Evolutionary conservation across 2,797 vertebrate genomes (phyloP).

Genomic region (Poeciliopsis presidionis): DNA sequence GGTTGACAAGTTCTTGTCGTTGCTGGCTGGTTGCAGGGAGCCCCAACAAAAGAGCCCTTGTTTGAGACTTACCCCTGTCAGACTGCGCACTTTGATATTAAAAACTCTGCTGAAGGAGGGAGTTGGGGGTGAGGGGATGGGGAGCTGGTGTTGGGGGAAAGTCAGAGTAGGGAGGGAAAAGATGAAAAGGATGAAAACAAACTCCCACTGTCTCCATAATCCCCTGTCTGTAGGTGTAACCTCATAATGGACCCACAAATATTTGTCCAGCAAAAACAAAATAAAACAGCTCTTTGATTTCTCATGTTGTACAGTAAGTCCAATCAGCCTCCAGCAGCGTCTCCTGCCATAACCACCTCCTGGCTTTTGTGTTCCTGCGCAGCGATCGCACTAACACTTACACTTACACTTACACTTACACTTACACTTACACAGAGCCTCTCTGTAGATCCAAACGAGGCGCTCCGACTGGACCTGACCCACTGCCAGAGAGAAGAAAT

Average conservation of each 20-base stretch:
- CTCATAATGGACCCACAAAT: slow-evolving; percentile 82
- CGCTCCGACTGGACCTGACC: slow-evolving; percentile 60
- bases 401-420: slow-evolving; percentile 59
- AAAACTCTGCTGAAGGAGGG: slow-evolving; percentile 72
- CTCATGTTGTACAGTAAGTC: slow-evolving; percentile 54
- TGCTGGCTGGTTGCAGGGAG: slow-evolving; percentile 67
- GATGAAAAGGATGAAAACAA: slow-evolving; percentile 82
- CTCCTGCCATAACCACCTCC: slow-evolving; percentile 68
- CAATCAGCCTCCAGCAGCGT: slow-evolving; percentile 58
- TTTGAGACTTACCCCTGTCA: slow-evolving; percentile 71
- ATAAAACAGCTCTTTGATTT: slow-evolving; percentile 77
- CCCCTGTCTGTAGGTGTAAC: slow-evolving; percentile 82
- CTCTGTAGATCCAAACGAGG: slow-evolving; percentile 60
- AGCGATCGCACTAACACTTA: slow-evolving; percentile 67
- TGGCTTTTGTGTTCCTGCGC: slow-evolving; percentile 65
- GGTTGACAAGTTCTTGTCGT: slow-evolving; percentile 73
- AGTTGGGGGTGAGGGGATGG: background rate
- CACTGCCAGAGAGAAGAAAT: slow-evolving; percentile 66
- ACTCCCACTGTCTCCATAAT: slow-evolving; percentile 77
- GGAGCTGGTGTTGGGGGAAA: slow-evolving; percentile 3
- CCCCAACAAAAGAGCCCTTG: slow-evolving; percentile 75
- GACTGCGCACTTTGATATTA: slow-evolving; percentile 80
- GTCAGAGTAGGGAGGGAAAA: slow-evolving; percentile 35
- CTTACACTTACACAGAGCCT: slow-evolving; percentile 58
- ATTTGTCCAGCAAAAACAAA: slow-evolving; percentile 85